Conservation (phyloP, 2,113 vertebrate genomes). For the Tetrao urogallus region DNA sequence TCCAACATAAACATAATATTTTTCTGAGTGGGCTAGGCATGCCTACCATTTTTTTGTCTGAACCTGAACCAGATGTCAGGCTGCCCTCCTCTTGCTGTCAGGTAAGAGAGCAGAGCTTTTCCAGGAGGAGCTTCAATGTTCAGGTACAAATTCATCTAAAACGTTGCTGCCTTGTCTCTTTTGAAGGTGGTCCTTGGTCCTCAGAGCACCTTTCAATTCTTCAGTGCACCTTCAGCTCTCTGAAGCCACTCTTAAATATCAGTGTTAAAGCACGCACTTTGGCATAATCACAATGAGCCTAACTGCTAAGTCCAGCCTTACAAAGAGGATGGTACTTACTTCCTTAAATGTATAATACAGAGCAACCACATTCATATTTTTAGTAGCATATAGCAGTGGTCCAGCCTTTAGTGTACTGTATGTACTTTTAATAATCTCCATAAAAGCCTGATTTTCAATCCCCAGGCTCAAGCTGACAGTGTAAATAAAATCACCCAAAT, state of each 20-base stretch:
- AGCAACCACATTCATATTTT: conserved; percentile 75
- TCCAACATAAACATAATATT: no score
- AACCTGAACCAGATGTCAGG: neutral
- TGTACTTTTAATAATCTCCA: conserved; percentile 95
- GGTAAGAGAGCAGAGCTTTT: neutral
- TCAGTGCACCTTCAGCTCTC: neutral
- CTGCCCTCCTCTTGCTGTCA: neutral
- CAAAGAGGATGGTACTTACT: conserved; percentile 68
- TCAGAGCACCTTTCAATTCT: neutral
- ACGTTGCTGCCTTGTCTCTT: neutral
- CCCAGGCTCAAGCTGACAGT: conserved; percentile 97
- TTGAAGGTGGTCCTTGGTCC: neutral
- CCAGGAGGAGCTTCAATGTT: neutral
- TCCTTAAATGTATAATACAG: conserved; percentile 60
- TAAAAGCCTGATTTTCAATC: conserved; percentile 99
- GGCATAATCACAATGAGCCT: conserved; percentile 33
- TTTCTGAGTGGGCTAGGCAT: no score
- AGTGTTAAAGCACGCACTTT: conserved; percentile 55
- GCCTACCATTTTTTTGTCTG: neutral
- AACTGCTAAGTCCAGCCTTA: conserved; percentile 69
- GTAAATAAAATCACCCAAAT: conserved; percentile 99
- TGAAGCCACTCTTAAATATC: conserved; percentile 55
- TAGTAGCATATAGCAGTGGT: conserved; percentile 76
- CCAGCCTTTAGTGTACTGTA: conserved; percentile 84
- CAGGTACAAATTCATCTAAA: neutral